Percentiles rank a stretch among this genome's conserved stretches.
Conservation (phyloP, 2,888 invertebrate species). For the Plutella xylostella region DNA sequence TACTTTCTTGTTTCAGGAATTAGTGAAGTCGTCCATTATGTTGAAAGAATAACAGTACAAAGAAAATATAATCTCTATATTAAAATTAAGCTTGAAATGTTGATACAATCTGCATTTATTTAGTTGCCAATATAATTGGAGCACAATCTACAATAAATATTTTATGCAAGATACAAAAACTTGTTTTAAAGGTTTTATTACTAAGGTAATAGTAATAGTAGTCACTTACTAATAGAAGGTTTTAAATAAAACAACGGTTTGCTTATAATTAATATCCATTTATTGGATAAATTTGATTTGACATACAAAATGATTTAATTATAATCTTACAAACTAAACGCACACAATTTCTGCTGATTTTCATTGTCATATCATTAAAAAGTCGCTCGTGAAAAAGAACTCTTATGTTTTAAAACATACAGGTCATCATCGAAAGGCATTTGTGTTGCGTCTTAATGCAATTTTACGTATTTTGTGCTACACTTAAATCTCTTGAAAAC, state of each 20-base stretch:
- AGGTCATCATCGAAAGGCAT: constrained; percentile 3
- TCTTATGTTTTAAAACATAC: background rate
- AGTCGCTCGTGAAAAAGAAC: background rate
- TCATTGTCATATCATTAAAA: background rate
- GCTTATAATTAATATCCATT: constrained; percentile 24
- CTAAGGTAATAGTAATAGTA: too few relatives aligned
- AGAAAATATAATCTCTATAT: too few relatives aligned
- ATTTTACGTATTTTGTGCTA: constrained; percentile 23
- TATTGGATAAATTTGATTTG: constrained; percentile 27
- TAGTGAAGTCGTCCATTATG: constrained; percentile 46
- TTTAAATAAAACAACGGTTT: constrained; percentile 22
- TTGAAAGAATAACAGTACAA: constrained; percentile 36
- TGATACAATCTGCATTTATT: too few relatives aligned
- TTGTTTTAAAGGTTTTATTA: too few relatives aligned
- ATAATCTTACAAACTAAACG: constrained; percentile 3
- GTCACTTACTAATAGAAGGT: too few relatives aligned
- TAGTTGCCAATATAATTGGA: too few relatives aligned
- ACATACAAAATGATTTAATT: constrained; percentile 31
- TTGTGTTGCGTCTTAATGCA: constrained; percentile 11
- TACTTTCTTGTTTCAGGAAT: constrained; percentile 42
- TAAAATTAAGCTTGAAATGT: too few relatives aligned
- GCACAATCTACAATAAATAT: too few relatives aligned
- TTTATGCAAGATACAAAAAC: too few relatives aligned
- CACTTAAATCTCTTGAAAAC: too few relatives aligned
- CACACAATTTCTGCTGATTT: background rate